phyloP scores from a whole-genome alignment of 2,797 vertebrate species.

The Aythya fuligula region DNA sequence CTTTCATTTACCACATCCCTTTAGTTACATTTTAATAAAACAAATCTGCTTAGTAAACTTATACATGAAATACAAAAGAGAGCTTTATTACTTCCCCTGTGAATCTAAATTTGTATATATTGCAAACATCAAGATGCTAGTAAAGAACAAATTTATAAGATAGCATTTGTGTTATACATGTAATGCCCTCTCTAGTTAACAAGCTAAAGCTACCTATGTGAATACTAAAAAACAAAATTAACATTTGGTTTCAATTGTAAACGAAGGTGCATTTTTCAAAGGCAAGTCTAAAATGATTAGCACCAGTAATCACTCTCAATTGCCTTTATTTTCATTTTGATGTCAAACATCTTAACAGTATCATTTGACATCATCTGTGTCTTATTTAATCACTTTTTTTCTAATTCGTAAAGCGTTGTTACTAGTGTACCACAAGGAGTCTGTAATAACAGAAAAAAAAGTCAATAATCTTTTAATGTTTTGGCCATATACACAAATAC shows the following conservation, averaged over 20 bases:
- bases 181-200: slow-evolving; percentile 41
- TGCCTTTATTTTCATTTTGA: slow-evolving; percentile 73
- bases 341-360: slow-evolving; percentile 66
- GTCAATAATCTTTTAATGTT: slow-evolving; percentile 11
- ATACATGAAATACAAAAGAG: slow-evolving; percentile 50
- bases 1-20: slow-evolving; percentile 60
- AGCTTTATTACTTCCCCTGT: slow-evolving; percentile 17
- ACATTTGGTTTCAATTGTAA: slow-evolving; percentile 70
- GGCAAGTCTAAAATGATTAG: slow-evolving; percentile 70
- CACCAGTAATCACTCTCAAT: slow-evolving; percentile 62
- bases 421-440: slow-evolving; percentile 26
- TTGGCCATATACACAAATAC: background rate
- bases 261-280: slow-evolving; percentile 72
- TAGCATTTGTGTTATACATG: slow-evolving; percentile 21
- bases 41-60: slow-evolving; percentile 60
- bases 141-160: slow-evolving; percentile 65
- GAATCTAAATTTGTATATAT: slow-evolving; percentile 32
- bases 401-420: slow-evolving; percentile 39
- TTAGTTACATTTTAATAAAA: slow-evolving; percentile 72
- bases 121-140: slow-evolving; percentile 26
- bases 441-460: slow-evolving; percentile 44
- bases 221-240: slow-evolving; percentile 65
- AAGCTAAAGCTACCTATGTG: slow-evolving; percentile 45
- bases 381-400: slow-evolving; percentile 61
- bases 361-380: slow-evolving; percentile 65